Evolutionary conservation across 1,140 invertebrate genomes (phyloP), one percentile per base, ranked within the genome.

Genomic region (Lanistes nyassanus): DNA sequence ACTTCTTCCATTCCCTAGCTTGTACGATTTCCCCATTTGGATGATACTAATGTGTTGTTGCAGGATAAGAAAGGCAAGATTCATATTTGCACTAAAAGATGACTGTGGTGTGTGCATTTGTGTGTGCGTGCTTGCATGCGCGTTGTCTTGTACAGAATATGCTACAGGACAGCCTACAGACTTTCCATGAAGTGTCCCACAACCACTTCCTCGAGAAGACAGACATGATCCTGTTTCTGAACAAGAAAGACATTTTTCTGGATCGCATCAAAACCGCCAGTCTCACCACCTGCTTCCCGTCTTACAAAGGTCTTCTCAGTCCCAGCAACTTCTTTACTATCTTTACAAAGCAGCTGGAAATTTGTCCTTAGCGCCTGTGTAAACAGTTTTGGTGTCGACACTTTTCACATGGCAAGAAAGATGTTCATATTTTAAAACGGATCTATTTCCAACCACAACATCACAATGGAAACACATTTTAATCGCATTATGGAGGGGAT

Each of bases 141-240:
- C 68, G 69, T 55, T 23, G 51, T 71, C 11, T 79, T 9, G 64
- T 79, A 56, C 81, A 86, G 85, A 86, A 86, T 69, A 80, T 68
- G 42, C 51, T 87, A 16, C 77, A 79, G 64, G 84, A 87, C 81
- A 86, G 85, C 73, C 73, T 87, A 4, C 79, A 82, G 69, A 81
- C 82, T 2, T 87, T 87, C 74, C 77, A 79, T 31, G 85, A 87
- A 53, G 82, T 87, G 9, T 71, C 77, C 9, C 77, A 84, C 74
- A 87, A 84, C 70, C 80, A 82, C 36, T 87, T 83, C 73, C 79
- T 87, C 23, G 83, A 83, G 66, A 83, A 82, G 68, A 87, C 83
- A 21, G 83, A 87, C 68, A 82, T 85, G 71, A 80, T 87, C 16
- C 70, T 87, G 13, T 87, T 87, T 74, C 74, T 87, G 16, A 87